Evolutionary conservation across 2,888 invertebrate species (phyloP).

Genomic region (Anticlea derivata): DNA sequence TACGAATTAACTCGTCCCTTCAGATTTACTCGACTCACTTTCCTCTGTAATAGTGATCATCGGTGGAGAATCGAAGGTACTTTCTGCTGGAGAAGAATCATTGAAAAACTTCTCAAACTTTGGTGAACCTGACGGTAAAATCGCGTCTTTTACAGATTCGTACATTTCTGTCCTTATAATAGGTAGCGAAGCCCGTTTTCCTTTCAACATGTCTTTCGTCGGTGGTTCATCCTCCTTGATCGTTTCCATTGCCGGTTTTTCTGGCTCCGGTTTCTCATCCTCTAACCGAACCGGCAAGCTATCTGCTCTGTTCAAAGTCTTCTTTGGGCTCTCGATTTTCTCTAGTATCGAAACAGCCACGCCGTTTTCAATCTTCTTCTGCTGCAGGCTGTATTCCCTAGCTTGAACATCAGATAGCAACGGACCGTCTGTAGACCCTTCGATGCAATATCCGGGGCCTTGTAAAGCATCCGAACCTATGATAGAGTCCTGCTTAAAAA

Average conservation of each 20-base stretch:
- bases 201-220: constrained; percentile 57
- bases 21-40: constrained; percentile 68
- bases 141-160: constrained; percentile 81
- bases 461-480: constrained; percentile 72
- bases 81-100: constrained; percentile 74
- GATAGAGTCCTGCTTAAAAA: constrained; percentile 86
- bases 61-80: constrained; percentile 62
- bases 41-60: constrained; percentile 81
- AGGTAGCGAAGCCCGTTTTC: constrained; percentile 72
- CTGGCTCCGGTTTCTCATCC: constrained; percentile 59
- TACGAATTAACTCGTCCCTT: constrained; percentile 69
- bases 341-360: constrained; percentile 62
- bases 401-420: constrained; percentile 79
- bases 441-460: constrained; percentile 76
- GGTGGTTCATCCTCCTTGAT: constrained; percentile 70
- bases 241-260: constrained; percentile 57
- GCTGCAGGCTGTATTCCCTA: constrained; percentile 71
- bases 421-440: constrained; percentile 80
- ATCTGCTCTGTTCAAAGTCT: constrained; percentile 77
- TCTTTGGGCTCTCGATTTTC: constrained; percentile 70
- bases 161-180: constrained; percentile 79
- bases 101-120: constrained; percentile 84
- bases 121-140: constrained; percentile 78
- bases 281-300: constrained; percentile 83
- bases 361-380: constrained; percentile 71